Base-by-base conservation (phyloP, 2,888 invertebrate species). In the Leptinotarsa juncta region DNA sequence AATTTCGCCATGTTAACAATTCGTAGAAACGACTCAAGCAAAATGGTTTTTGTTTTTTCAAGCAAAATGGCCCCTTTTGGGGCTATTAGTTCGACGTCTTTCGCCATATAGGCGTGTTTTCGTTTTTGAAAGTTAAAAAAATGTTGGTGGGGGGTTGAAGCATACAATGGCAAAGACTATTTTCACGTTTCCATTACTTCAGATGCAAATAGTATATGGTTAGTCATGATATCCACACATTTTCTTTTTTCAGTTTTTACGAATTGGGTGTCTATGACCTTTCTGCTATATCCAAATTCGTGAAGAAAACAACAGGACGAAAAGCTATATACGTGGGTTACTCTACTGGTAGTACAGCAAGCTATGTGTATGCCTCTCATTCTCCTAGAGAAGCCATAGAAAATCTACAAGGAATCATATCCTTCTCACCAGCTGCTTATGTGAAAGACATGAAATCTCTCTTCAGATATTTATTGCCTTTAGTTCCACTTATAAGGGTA, bases 181-280 rank as follows among this genome's bases (percentile, higher is more conserved):
- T 42, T 42, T 42, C 42, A 32, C 42, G 10, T 42, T 10, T 0
- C 10, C 42, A 42, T 3, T 42, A 42, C 3, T 42, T 42, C 42
- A 42, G 42, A 3, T 5, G 10, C 42, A 42, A 0, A 10, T 42
- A 42, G 10, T 42, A 42, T 12, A 10, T 42, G 42, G 42, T 42
- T 10, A 42, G 12, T 12, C 10, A 10, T 42, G 42, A 42, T 42
- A 10, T 3, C 0, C 42, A 42, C 42, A 10, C 10, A 42, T 12
- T 12, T 51, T 16, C 7, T 51, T 51, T 51, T 60, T 49, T 60
- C 51, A 79, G 79, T 50, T 78, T 76, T 18, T 74, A 79, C 32
- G 69, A 79, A 49, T 73, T 79, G 73, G 77, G 73, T 18, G 23
- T 73, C 15, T 72, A 73, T n/a, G 79, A 79, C 67, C 49, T 79